A percentile compares a stretch with the other conserved stretches of the same genome.
Conservation (phyloP, 2,888 invertebrate species). For the Thysanoteuthis rhombus region DNA sequence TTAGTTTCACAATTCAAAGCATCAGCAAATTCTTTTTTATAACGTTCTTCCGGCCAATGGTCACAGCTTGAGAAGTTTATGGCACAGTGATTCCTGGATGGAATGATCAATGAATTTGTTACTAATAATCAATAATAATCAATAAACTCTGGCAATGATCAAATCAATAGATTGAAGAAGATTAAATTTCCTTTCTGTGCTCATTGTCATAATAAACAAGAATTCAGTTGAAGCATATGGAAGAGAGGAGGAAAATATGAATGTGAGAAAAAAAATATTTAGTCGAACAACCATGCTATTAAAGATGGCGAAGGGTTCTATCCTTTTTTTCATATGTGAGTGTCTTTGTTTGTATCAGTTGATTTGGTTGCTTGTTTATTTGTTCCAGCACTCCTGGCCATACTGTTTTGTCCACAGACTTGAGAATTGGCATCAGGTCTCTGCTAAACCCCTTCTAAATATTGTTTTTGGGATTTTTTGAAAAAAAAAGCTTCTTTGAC, state of each 20-base stretch:
- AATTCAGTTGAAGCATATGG: not conserved
- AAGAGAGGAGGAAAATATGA: not conserved
- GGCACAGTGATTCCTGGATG: not conserved
- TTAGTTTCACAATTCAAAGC: not conserved
- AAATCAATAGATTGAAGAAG: not conserved
- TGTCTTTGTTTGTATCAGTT: too few species aligned
- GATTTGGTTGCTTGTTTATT: too few species aligned
- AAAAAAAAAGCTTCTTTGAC: too few species aligned
- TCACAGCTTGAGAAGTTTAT: not conserved
- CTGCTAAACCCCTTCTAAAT: too few species aligned
- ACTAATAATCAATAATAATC: not conserved
- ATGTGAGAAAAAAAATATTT: not conserved
- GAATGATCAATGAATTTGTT: not conserved
- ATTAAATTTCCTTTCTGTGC: not conserved
- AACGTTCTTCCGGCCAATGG: not conserved
- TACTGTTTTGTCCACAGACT: too few species aligned
- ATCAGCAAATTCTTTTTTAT: not conserved
- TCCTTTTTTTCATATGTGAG: too few species aligned
- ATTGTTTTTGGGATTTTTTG: too few species aligned
- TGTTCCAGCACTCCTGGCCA: too few species aligned
- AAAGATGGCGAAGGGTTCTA: too few species aligned
- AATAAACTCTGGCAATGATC: constrained; percentile 12
- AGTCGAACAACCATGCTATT: too few species aligned
- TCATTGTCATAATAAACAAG: not conserved
- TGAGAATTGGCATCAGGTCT: too few species aligned